Evolutionary conservation across 1,140 invertebrate species (phyloP).

Genomic region (Phenacoccus solenopsis): DNA sequence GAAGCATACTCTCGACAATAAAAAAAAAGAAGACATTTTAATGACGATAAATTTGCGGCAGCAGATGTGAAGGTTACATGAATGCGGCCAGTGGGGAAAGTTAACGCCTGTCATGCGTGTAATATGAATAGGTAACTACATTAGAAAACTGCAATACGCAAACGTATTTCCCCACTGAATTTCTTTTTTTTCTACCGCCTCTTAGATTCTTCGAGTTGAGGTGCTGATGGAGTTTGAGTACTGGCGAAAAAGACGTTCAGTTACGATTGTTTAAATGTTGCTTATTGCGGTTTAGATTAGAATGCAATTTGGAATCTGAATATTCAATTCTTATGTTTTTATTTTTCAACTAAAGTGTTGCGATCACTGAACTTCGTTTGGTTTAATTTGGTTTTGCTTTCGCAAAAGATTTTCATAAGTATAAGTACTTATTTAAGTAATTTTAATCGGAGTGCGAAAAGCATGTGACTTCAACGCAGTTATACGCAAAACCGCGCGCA

Average conservation of each 20-base stretch:
- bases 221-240: neutral
- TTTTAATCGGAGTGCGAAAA: too few relatives aligned
- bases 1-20: neutral
- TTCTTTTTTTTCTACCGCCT: neutral
- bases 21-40: neutral
- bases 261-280: neutral
- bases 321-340: too few relatives aligned
- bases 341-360: too few relatives aligned
- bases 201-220: neutral
- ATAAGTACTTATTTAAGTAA: too few relatives aligned
- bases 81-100: neutral
- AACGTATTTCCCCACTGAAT: neutral
- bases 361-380: too few relatives aligned
- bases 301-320: too few relatives aligned
- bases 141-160: neutral
- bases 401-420: too few relatives aligned
- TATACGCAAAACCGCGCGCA: too few relatives aligned
- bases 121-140: conserved; percentile 3
- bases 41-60: neutral
- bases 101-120: conserved; percentile 1
- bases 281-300: neutral
- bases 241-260: neutral
- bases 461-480: too few relatives aligned
- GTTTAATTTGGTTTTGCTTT: too few relatives aligned
- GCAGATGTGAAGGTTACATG: conserved; percentile 1